Conservation (phyloP, 1,140 invertebrate genomes). For the Drosophila funebris region DNA sequence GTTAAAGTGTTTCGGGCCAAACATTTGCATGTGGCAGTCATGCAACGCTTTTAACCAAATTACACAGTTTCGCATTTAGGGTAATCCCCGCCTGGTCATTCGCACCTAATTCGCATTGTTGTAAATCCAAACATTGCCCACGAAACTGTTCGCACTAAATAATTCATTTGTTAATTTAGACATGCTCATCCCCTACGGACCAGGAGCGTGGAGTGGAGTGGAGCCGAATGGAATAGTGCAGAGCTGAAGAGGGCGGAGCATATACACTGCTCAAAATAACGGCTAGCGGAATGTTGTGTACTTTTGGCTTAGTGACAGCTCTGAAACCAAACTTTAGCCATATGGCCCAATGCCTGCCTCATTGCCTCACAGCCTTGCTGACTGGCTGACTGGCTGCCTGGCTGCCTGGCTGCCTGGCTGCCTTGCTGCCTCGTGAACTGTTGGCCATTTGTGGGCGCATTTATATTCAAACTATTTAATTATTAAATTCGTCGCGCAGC, state of each 20-base stretch:
- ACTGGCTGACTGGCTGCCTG: background rate
- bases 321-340: background rate
- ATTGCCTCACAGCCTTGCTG: no score
- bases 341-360: background rate
- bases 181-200: constrained; percentile 27
- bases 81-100: constrained; percentile 68
- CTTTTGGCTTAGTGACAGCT: constrained; percentile 30
- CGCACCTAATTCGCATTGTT: constrained; percentile 75
- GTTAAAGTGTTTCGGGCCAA: background rate
- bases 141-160: constrained; percentile 74
- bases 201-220: background rate
- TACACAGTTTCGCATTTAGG: constrained; percentile 70
- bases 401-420: background rate
- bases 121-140: constrained; percentile 68
- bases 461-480: constrained; percentile 73
- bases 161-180: constrained; percentile 81
- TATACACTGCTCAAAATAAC: background rate
- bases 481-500: constrained; percentile 54
- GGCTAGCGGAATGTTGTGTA: constrained; percentile 12
- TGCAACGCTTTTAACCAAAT: constrained; percentile 66
- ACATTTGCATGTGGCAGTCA: constrained; percentile 17
- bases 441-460: constrained; percentile 45
- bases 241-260: background rate
- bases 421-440: constrained; percentile 1
- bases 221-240: no score